Percentiles rank a stretch among this genome's conserved stretches.
phyloP scores from a whole-genome alignment of 37 sponge, comb jelly and placozoan genomes.

The Tethya wilhelma region DNA sequence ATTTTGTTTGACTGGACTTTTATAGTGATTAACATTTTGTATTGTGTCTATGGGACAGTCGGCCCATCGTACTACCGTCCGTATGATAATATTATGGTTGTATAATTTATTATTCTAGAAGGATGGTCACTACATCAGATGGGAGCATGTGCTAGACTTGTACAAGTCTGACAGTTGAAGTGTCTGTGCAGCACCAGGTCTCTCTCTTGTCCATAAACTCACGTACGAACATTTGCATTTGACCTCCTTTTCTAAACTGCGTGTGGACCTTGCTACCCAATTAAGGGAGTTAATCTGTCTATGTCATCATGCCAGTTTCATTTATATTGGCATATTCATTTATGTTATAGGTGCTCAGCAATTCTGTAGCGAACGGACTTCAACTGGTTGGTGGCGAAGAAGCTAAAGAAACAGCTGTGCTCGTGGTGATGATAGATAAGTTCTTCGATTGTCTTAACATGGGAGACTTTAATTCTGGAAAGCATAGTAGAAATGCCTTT shows the following conservation, averaged over 20 bases:
- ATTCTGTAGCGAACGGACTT: background rate
- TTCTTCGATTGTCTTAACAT: background rate
- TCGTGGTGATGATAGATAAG: background rate
- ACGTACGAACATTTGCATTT: background rate
- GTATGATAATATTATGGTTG: too few relatives aligned
- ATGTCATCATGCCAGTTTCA: too few relatives aligned
- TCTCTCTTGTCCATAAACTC: too few relatives aligned
- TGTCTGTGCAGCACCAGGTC: too few relatives aligned
- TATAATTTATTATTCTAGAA: too few relatives aligned
- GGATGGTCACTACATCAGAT: too few relatives aligned
- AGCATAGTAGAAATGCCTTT: background rate
- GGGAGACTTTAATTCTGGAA: background rate
- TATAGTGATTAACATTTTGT: too few relatives aligned
- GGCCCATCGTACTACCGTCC: too few relatives aligned
- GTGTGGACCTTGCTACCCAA: background rate
- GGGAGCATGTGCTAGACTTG: too few relatives aligned
- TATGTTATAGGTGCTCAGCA: background rate
- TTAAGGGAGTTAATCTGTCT: background rate
- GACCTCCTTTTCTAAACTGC: background rate
- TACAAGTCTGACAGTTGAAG: too few relatives aligned
- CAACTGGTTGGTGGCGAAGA: background rate
- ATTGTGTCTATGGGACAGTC: too few relatives aligned
- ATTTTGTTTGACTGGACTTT: too few relatives aligned
- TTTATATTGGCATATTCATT: background rate
- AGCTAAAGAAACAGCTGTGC: background rate